These are phyloP conservation scores for Mercenaria mercenaria DNA, from an alignment of 1,140 invertebrate species.

Conservation along the genomic window DNA sequence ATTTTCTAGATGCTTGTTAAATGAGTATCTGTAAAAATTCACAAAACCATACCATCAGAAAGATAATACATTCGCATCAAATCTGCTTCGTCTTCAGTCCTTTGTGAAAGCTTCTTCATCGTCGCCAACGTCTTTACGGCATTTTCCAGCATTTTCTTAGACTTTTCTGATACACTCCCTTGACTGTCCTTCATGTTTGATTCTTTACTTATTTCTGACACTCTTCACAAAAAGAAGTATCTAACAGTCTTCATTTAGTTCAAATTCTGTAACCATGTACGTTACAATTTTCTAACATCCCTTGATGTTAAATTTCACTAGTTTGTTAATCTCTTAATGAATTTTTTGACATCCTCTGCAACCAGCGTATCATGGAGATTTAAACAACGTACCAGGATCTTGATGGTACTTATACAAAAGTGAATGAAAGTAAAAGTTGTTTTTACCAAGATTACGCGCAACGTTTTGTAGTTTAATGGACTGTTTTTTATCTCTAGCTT, in stretches of 20 bases:
- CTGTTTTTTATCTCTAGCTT: neutral
- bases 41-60: conserved; percentile 8
- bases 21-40: too few relatives aligned
- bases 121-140: neutral
- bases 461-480: neutral
- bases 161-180: neutral
- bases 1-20: too few relatives aligned
- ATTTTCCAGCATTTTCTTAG: neutral
- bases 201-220: too few relatives aligned
- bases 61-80: conserved; percentile 41
- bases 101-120: neutral
- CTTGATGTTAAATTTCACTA: neutral
- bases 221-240: too few relatives aligned
- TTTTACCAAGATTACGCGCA: neutral
- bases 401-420: neutral
- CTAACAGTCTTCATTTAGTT: too few relatives aligned
- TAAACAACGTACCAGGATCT: neutral
- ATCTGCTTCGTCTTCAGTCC: neutral
- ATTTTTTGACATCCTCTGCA: neutral
- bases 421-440: neutral
- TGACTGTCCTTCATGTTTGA: neutral
- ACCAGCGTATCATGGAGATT: neutral
- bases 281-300: too few relatives aligned
- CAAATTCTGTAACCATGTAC: too few relatives aligned
- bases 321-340: neutral